Conservation (phyloP, 1,140 invertebrate genomes). For the Dendrolimus kikuchii region DNA sequence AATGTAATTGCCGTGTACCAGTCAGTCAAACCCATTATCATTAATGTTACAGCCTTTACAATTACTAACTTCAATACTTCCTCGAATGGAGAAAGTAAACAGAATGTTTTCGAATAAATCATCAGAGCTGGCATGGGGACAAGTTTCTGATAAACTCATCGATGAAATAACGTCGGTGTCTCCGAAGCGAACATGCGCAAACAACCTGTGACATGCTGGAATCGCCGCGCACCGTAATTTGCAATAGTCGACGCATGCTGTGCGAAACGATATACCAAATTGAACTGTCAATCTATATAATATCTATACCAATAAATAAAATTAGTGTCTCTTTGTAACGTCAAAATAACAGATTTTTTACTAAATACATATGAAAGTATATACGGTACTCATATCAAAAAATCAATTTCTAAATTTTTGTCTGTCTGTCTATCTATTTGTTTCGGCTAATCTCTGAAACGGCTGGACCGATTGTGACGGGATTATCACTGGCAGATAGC, state of each 20-base stretch:
- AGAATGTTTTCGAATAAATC: conserved; percentile 51
- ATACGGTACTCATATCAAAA: too few species aligned
- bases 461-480: too few species aligned
- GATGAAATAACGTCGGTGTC: conserved; percentile 50
- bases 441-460: too few species aligned
- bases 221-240: conserved; percentile 8
- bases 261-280: neutral
- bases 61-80: conserved; percentile 35
- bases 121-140: conserved; percentile 40
- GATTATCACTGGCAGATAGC: too few species aligned
- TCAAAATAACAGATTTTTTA: too few species aligned
- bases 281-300: neutral
- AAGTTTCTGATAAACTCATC: conserved; percentile 51
- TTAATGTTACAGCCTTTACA: conserved; percentile 26
- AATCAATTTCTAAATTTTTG: too few species aligned
- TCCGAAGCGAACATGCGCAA: conserved; percentile 35
- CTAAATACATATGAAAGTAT: too few species aligned
- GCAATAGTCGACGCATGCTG: conserved; percentile 10
- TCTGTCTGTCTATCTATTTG: too few species aligned
- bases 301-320: too few species aligned
- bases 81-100: conserved; percentile 34
- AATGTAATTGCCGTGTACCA: too few species aligned
- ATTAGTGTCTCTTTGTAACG: too few species aligned
- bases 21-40: conserved; percentile 9
- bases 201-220: conserved; percentile 41